A percentile compares a stretch with the other conserved stretches of the same genome.
phyloP scores from a whole-genome alignment of 2,113 vertebrate species.

The Stictonetta naevosa region DNA sequence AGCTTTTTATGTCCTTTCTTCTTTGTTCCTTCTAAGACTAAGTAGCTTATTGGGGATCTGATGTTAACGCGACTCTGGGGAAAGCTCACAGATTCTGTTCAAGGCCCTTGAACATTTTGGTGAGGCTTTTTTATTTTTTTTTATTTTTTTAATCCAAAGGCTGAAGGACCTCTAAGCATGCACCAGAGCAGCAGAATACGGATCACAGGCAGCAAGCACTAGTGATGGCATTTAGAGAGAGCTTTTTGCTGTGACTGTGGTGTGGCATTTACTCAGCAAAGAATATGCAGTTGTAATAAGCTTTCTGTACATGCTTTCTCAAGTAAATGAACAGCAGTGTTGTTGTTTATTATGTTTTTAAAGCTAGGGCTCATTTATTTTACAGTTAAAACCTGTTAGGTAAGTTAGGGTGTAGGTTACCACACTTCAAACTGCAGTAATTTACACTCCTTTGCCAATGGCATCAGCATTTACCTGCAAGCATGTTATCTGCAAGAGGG shows the following conservation, averaged over 20 bases:
- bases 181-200: neutral
- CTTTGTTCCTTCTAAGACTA: neutral
- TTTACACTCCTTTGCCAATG: conserved; percentile 15
- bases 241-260: conserved; percentile 53
- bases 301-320: conserved; percentile 45
- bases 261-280: conserved; percentile 51
- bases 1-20: neutral
- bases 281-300: conserved; percentile 41
- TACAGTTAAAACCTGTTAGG: conserved; percentile 51
- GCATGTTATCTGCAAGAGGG: neutral
- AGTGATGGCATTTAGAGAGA: conserved; percentile 30
- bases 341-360: neutral
- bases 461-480: neutral
- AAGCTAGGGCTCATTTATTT: conserved; percentile 14
- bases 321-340: neutral
- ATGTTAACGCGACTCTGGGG: neutral
- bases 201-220: conserved; percentile 7
- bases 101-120: neutral
- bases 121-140: no score
- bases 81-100: neutral
- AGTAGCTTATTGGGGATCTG: neutral
- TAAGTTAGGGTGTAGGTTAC: conserved; percentile 11
- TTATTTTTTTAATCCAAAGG: no score
- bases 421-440: neutral
- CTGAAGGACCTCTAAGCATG: neutral